Evolutionary conservation across 2,888 invertebrate genomes (phyloP), one percentile per base, ranked within the genome.

Genomic region (Mesorhabditis sp.): DNA sequence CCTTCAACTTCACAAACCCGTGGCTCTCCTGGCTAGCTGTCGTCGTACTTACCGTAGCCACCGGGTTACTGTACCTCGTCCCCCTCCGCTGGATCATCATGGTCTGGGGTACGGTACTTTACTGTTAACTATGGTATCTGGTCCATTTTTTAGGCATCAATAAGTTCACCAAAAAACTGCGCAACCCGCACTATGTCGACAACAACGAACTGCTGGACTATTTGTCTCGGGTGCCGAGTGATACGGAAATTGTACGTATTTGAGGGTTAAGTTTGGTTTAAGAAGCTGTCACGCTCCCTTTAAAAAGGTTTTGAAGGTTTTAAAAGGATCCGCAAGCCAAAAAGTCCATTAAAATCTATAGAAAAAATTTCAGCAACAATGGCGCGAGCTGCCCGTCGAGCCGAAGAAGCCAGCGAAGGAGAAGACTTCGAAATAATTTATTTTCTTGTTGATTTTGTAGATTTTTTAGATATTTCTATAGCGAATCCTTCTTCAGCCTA

Each of bases 201-300:
- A 98, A 97, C 88, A 98, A 97, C 88, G 97, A 97, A 89, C 88
- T 97, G 6, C 87, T 97, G 76, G 97, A 98, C 89, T 91, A 95
- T 83, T 88, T 97, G 74, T 95, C 95, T 0, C 90, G 97, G 79
- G 93, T 97, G 68, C 96, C 96, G 45, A 93, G 94, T 85, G 93
- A 96, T 86, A 93, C 93, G 87, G 92, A 92, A 88, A 88, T 95
- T 88, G 94, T 95, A 87, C 2, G n/a, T 58, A 2, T 13, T 2
- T 58, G 2, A 13, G 10, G 10, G 2, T 58, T 10, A 50, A 13
- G 10, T 58, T 58, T 13, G 58, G n/a, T 58, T 13, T 58, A 58
- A 4, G 28, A 28, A 28, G 28, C n/a, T 28, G 28, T 28, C 28
- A 2, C 28, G 1, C 28, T 2, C 28, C 28, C 28, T 28, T 28